These are phyloP conservation scores for Calcarius lapponicus DNA, from an alignment of 2,797 vertebrate genomes.

Conservation along the genomic window DNA sequence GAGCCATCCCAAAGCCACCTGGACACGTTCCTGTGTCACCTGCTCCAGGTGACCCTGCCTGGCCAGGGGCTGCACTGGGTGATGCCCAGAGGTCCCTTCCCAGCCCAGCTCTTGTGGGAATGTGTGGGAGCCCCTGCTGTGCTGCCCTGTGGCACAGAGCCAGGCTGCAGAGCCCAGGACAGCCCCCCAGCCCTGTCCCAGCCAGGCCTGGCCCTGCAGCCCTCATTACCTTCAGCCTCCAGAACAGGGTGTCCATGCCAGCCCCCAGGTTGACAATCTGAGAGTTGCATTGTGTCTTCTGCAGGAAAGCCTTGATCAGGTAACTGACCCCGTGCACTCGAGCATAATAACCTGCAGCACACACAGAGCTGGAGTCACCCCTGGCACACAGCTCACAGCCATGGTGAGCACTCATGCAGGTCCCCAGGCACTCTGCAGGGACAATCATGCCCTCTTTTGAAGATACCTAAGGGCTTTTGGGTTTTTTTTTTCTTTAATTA, in stretches of 20 bases:
- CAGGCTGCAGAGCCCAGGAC: background rate
- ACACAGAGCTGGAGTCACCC: background rate
- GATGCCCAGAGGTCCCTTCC: background rate
- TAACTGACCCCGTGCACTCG: slow-evolving; percentile 88
- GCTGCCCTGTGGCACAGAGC: background rate
- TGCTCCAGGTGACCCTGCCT: background rate
- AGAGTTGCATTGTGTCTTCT: slow-evolving; percentile 87
- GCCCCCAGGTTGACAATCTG: slow-evolving; percentile 94
- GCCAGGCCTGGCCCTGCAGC: background rate
- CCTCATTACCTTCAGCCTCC: slow-evolving; percentile 88
- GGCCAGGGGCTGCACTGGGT: background rate
- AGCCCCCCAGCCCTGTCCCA: background rate
- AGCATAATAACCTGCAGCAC: slow-evolving; percentile 89
- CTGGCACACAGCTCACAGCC: background rate
- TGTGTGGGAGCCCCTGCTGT: background rate
- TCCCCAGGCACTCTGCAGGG: background rate
- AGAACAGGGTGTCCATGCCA: slow-evolving; percentile 95
- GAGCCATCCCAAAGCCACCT: background rate
- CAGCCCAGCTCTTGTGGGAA: fast-evolving
- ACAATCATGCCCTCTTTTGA: background rate
- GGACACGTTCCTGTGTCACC: background rate
- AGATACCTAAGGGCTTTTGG: background rate
- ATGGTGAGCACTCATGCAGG: fast-evolving
- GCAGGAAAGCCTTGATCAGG: slow-evolving; percentile 88
- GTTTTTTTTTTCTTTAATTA: background rate